These are phyloP conservation scores for Gymnoscopelus microlampas DNA, from an alignment of 2,797 vertebrate species.

Conservation along the genomic window DNA sequence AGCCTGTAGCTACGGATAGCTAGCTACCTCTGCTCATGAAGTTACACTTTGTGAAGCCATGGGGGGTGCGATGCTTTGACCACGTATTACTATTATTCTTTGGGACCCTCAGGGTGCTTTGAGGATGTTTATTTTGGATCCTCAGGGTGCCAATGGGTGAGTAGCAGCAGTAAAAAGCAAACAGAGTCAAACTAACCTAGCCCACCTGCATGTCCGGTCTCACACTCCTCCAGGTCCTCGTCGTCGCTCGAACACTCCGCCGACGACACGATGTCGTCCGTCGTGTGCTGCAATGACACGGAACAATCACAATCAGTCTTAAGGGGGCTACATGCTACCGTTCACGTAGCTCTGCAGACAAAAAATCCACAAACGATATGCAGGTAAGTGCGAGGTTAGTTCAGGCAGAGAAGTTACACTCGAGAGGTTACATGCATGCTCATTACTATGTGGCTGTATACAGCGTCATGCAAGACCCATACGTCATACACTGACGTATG, in stretches of 20 bases:
- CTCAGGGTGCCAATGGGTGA: slow-evolving; percentile 85
- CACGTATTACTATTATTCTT: no score
- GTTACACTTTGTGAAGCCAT: slow-evolving; percentile 87
- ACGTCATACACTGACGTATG: no score
- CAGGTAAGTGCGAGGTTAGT: no score
- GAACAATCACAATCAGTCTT: slow-evolving; percentile 42
- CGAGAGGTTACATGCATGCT: no score
- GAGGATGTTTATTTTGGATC: slow-evolving; percentile 37
- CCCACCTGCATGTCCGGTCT: slow-evolving; percentile 95
- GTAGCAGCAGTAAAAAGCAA: slow-evolving; percentile 79
- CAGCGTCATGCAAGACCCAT: no score
- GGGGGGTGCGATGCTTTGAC: slow-evolving; percentile 91
- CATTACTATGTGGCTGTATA: no score
- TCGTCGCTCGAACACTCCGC: slow-evolving; percentile 99
- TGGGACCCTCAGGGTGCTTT: slow-evolving; percentile 47
- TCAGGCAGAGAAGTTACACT: no score
- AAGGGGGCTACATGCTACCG: no score
- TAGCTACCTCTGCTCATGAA: slow-evolving; percentile 37
- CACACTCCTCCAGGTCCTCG: slow-evolving; percentile 98
- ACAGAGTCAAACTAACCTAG: slow-evolving; percentile 98
- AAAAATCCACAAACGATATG: no score
- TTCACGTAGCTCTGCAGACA: no score
- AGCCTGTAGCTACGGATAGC: no score
- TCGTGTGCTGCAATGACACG: slow-evolving; percentile 55
- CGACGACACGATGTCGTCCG: slow-evolving; percentile 94